A percentile compares a stretch with the other conserved stretches of the same genome.
Evolutionary conservation across 1,140 invertebrate genomes (phyloP).

Genomic region (Zaprionus capensis): DNA sequence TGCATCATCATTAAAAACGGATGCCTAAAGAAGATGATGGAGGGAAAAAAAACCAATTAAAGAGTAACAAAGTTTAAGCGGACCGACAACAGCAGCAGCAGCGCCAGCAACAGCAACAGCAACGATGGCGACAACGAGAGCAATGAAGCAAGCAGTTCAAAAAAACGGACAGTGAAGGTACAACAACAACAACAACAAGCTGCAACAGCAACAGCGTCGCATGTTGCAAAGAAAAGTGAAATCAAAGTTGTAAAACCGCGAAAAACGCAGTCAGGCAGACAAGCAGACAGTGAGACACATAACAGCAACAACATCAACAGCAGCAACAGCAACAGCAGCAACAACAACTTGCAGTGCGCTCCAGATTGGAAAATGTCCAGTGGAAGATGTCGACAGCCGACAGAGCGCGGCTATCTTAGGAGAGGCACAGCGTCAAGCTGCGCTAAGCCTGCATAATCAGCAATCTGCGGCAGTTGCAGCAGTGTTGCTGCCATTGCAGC

Average conservation of each 20-base stretch:
- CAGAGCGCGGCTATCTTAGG: conserved; percentile 30
- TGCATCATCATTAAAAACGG: conserved; percentile 67
- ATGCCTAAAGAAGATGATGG: conserved; percentile 63
- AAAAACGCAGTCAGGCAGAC: conserved; percentile 80
- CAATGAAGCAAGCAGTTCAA: conserved; percentile 81
- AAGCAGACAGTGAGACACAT: conserved; percentile 56
- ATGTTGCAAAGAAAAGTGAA: conserved; percentile 83
- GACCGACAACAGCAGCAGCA: conserved; percentile 44
- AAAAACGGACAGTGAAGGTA: conserved; percentile 81
- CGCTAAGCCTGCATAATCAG: conserved; percentile 12
- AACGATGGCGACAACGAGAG: conserved; percentile 63
- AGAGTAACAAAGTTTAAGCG: conserved; percentile 77
- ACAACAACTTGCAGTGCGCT: conserved; percentile 41
- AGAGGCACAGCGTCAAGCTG: conserved; percentile 11
- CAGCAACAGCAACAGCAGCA: conserved; percentile 36
- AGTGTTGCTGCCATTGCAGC: conserved; percentile 42
- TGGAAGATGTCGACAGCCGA: conserved; percentile 75
- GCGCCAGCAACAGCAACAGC: conserved; percentile 51
- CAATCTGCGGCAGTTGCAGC: conserved; percentile 19
- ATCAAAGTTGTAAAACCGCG: conserved; percentile 83
- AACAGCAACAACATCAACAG: conserved; percentile 46
- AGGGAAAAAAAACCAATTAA: conserved; percentile 77
- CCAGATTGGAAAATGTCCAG: conserved; percentile 78
- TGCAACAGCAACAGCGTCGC: conserved; percentile 52
- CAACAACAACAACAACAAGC: conserved; percentile 40